Evolutionary conservation across 1,140 invertebrate species (phyloP).

Genomic region (Wiebesia pumilae): DNA sequence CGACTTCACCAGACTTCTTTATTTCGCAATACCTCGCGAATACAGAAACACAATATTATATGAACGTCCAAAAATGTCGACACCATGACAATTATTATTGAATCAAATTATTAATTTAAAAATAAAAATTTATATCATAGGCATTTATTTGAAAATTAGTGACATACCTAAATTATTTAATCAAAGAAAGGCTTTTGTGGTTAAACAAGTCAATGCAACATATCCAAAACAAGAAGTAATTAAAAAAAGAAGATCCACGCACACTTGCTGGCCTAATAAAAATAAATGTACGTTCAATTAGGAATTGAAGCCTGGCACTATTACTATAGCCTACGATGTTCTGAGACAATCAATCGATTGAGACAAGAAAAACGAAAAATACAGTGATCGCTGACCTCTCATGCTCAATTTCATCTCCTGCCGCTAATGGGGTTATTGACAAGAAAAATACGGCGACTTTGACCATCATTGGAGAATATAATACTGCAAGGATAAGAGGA

Average conservation of each 20-base stretch:
- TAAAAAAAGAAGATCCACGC: not conserved
- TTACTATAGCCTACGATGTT: not conserved
- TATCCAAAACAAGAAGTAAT: too few species aligned
- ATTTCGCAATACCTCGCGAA: slow-evolving; percentile 25
- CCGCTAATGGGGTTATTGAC: not conserved
- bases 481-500: slow-evolving; percentile 32
- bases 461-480: not conserved
- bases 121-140: not conserved
- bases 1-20: slow-evolving; percentile 12
- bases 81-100: slow-evolving; percentile 15
- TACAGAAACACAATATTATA: slow-evolving; percentile 28
- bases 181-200: not conserved
- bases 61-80: slow-evolving; percentile 33
- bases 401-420: slow-evolving; percentile 13
- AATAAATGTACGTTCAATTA: slow-evolving; percentile 38
- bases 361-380: not conserved
- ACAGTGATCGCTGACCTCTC: not conserved
- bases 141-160: not conserved
- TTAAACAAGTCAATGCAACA: too few species aligned
- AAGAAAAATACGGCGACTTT: slow-evolving; percentile 24
- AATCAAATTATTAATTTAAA: not conserved
- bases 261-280: slow-evolving; percentile 29
- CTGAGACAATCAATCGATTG: not conserved
- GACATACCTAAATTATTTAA: not conserved
- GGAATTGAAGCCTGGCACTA: not conserved